Evolutionary conservation across 1,140 invertebrate species (phyloP), one percentile per base, ranked within the genome.

Genomic region (Drosophila tropicalis): DNA sequence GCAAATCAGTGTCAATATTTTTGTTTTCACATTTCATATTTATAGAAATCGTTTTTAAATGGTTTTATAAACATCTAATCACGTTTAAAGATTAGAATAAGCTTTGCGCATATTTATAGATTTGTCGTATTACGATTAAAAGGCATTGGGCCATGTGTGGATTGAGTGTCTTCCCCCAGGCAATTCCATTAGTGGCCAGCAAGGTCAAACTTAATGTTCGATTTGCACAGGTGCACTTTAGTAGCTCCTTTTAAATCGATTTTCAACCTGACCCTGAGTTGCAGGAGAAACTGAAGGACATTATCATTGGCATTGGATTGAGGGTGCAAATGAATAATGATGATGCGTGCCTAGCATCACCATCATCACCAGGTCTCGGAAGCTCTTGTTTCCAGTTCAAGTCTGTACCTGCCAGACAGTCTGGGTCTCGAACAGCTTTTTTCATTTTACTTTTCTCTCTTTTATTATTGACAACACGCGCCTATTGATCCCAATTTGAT

Each of bases 1-100:
- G 56, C 56, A 17, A 58, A 58, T 58, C 34, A 58, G 56, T 58
- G 56, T 58, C 32, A 34, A 58, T 58, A 17, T 58, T 57, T 57
- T 57, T 12, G 32, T 57, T 39, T 17, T 32, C 32, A 3, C 25
- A 34, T 34, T 56, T 13, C 2, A 17, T 34, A 36, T 12, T 12
- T 22, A 22, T 19, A 51, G 44, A 22, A 51, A 51, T 22, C 44
- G 10, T 5, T 51, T 51, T 51, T 22, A 22, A 19, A 47, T 17
- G n/a, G 41, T 7, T 47, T 17, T 9, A 17, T 19, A 47, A 7
- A 9, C 15, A 44, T 17, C 44, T 47, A 17, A 22, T 51, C 44
- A 51, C 4, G 36, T 12, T 39, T 39, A 13, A n/a, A 17, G 9
- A 19, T 22, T 47, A 9, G 17, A 47, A 47, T 47, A 47, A 9